Evolutionary conservation across 2,113 vertebrate species (phyloP).

Genomic region (Carassius carassius): DNA sequence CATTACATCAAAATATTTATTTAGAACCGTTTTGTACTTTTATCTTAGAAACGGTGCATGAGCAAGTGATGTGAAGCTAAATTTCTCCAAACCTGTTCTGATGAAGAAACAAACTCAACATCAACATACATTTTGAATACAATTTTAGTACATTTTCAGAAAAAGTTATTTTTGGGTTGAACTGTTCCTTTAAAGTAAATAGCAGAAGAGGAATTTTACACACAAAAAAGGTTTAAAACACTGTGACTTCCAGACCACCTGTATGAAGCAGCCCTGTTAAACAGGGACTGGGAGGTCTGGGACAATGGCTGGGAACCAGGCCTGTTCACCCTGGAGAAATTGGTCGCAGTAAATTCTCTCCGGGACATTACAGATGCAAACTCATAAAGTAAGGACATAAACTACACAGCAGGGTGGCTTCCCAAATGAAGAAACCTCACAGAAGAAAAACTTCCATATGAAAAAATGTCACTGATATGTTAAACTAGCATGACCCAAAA

Average conservation of each 20-base stretch:
- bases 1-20: too few relatives aligned
- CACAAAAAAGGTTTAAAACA: background rate
- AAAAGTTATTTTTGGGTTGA: too few relatives aligned
- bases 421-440: conserved; percentile 2
- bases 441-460: conserved; percentile 3
- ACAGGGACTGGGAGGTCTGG: conserved; percentile 61
- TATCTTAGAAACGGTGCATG: too few relatives aligned
- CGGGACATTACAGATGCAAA: conserved; percentile 65
- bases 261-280: conserved; percentile 28
- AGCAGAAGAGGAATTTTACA: background rate
- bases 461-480: background rate
- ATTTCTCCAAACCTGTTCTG: background rate
- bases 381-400: conserved; percentile 62
- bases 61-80: too few relatives aligned
- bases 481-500: background rate
- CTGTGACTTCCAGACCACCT: conserved; percentile 26
- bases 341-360: conserved; percentile 65
- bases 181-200: too few relatives aligned
- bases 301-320: conserved; percentile 59
- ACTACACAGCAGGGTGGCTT: conserved; percentile 35
- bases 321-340: conserved; percentile 60
- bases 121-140: too few relatives aligned
- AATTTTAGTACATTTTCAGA: too few relatives aligned
- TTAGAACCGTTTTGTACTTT: too few relatives aligned
- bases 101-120: too few relatives aligned